Evolutionary conservation across 2,113 vertebrate genomes (phyloP), one percentile per base, ranked within the genome.

Genomic region (Parus major): DNA sequence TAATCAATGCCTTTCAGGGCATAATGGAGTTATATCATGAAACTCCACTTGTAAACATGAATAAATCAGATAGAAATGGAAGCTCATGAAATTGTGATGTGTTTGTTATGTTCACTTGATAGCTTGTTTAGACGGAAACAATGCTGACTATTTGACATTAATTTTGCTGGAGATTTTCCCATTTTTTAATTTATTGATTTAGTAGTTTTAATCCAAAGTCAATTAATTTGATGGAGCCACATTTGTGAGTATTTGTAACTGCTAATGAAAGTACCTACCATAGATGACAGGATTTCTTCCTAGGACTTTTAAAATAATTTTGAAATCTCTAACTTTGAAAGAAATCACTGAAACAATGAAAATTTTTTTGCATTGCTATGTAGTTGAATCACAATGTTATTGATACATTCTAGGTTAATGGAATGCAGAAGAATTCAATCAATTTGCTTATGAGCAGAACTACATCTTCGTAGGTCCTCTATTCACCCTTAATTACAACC

Each of bases 41-140:
- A 93, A 77, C 4, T 94, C 71, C 29, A 86, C 82, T 96, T 95
- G 86, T n/a, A 71, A 77, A 71, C 47, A 56, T 39, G 11, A 95
- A 91, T 94, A 95, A 95, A 94, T 95, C 68, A 94, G 27, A 47
- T 81, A 10, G 59, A 93, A 91, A 90, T 86, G 63, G 92, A 94
- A 90, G 63, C 10, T 94, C n/a, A 70, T 88, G 92, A 90, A 93
- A 23, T 41, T 92, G 90, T 75, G 85, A 55, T 92, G 28, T 63
- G 39, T 70, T 86, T 70, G 11, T 57, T 70, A 41, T 60, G 18
- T 72, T 91, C 73, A 61, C 53, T 84, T 73, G 60, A 75, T 92
- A 73, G 27, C 71, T 88, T 93, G 33, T 90, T 93, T 95, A 80
- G 66, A 76, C 73, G 42, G 61, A 92, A 96, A 69, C 31, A 31